phyloP scores from a whole-genome alignment of 2,888 invertebrate genomes.

The Hydraecia micacea region DNA sequence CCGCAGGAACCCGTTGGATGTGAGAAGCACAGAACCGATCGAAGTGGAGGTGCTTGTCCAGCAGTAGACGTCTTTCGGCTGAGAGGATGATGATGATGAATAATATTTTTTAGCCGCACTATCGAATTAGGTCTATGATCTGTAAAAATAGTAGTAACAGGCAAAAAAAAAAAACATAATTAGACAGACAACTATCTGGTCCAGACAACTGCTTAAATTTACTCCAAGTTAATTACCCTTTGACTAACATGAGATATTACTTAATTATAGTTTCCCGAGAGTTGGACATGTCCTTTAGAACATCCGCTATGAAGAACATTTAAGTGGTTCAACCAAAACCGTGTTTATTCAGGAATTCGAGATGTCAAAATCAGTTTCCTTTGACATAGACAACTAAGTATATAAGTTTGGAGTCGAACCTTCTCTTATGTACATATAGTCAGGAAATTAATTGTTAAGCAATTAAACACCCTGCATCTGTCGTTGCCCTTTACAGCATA shows the following conservation, averaged over 20 bases:
- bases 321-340: not conserved
- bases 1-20: too few relatives aligned
- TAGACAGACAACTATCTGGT: not conserved
- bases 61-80: too few relatives aligned
- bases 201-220: not conserved
- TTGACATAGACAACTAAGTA: not conserved
- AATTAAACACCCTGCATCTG: not conserved
- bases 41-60: too few relatives aligned
- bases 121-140: too few relatives aligned
- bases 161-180: too few relatives aligned
- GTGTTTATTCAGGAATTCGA: not conserved
- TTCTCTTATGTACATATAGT: not conserved
- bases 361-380: not conserved
- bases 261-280: constrained; percentile 4
- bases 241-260: not conserved
- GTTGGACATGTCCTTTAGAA: constrained; percentile 10
- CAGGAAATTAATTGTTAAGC: not conserved
- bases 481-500: too few relatives aligned
- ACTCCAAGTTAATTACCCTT: not conserved
- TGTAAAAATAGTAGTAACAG: too few relatives aligned
- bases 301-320: not conserved
- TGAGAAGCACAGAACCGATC: too few relatives aligned
- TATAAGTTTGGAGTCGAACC: not conserved
- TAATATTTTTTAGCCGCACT: too few relatives aligned
- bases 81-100: too few relatives aligned